These are phyloP conservation scores for Chymomyza fuscimana DNA, from an alignment of 2,888 invertebrate species.

Conservation along the genomic window DNA sequence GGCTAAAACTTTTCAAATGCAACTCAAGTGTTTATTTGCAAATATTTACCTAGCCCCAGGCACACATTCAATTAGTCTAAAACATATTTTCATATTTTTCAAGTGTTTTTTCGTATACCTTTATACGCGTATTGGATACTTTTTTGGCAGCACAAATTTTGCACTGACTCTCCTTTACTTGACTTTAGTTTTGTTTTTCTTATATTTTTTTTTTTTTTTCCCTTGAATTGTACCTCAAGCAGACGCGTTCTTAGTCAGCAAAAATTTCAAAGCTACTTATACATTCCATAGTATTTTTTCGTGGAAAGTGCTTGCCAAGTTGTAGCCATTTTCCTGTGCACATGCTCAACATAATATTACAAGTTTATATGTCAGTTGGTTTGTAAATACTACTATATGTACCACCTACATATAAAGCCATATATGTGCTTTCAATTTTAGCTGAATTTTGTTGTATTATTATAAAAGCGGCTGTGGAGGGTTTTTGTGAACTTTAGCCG, in stretches of 20 bases:
- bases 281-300: constrained; percentile 40
- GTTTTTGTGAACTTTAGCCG: no score
- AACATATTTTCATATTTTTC: constrained; percentile 1
- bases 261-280: constrained; percentile 11
- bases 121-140: constrained; percentile 3
- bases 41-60: neutral
- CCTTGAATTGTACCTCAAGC: neutral
- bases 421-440: neutral
- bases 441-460: neutral
- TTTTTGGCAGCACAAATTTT: constrained; percentile 19
- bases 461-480: no score
- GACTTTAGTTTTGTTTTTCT: constrained; percentile 36
- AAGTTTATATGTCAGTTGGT: neutral
- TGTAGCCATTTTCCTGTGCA: constrained; percentile 8
- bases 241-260: constrained; percentile 39
- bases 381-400: neutral
- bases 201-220: constrained; percentile 2
- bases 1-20: constrained; percentile 21
- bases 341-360: neutral
- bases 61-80: constrained; percentile 7
- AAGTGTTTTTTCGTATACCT: neutral
- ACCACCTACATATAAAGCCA: constrained; percentile 15
- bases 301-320: constrained; percentile 28
- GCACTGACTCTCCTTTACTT: constrained; percentile 40
- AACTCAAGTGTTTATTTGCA: constrained; percentile 24